Conservation (phyloP, 53 echinoderm and acorn worm species). For the Glandiceps talaboti region DNA sequence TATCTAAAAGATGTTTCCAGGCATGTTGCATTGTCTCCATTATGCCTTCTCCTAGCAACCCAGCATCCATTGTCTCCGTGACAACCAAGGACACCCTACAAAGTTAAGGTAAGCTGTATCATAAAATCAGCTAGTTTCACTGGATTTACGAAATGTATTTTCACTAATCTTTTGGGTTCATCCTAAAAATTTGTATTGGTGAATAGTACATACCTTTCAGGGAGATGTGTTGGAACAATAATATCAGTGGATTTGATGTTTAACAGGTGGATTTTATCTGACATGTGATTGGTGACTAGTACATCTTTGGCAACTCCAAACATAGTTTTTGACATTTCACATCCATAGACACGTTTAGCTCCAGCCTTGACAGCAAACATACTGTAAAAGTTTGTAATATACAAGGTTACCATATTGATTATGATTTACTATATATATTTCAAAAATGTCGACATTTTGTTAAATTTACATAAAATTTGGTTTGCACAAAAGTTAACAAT, state of each 20-base stretch:
- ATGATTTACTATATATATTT: too few relatives aligned
- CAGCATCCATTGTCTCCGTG: conserved; percentile 66
- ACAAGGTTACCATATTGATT: too few relatives aligned
- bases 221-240: conserved; percentile 24
- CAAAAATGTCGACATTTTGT: too few relatives aligned
- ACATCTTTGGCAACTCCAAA: conserved; percentile 29
- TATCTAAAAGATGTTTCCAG: conserved; percentile 39
- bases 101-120: too few relatives aligned
- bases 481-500: too few relatives aligned
- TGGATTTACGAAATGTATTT: too few relatives aligned
- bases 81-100: conserved; percentile 64
- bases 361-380: conserved; percentile 60
- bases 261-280: conserved; percentile 21
- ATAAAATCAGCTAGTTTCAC: too few relatives aligned
- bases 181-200: too few relatives aligned
- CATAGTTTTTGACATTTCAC: conserved; percentile 51
- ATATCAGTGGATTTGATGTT: conserved; percentile 55
- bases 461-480: too few relatives aligned
- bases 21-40: conserved; percentile 55
- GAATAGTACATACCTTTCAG: conserved; percentile 37
- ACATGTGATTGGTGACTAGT: conserved; percentile 45
- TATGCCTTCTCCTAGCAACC: conserved; percentile 56
- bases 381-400: conserved; percentile 27
- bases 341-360: conserved; percentile 37
- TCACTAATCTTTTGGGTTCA: too few relatives aligned